phyloP scores from a whole-genome alignment of 2,797 vertebrate species.

The Labeo calbasu region DNA sequence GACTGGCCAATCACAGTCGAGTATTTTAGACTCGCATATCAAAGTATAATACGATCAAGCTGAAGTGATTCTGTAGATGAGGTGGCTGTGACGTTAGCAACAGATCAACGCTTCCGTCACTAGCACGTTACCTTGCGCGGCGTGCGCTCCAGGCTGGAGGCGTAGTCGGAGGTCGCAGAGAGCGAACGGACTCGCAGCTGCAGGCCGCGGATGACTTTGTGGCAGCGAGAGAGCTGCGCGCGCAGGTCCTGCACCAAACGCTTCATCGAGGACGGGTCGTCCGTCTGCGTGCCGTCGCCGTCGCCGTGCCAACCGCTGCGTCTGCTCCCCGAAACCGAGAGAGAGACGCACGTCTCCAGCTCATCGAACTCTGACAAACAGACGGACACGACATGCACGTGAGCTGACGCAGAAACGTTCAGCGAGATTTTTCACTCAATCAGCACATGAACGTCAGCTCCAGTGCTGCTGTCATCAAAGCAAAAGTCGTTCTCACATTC shows the following conservation, averaged over 20 bases:
- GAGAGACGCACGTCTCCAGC: conserved; percentile 78
- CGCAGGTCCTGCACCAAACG: conserved; percentile 86
- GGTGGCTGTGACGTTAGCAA: background rate
- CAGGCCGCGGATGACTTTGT: conserved; percentile 88
- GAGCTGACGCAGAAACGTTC: background rate
- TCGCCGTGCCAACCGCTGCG: conserved; percentile 62
- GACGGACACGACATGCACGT: background rate
- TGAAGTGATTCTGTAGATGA: background rate
- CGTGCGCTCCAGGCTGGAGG: conserved; percentile 85
- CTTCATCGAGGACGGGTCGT: conserved; percentile 68
- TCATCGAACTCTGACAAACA: conserved; percentile 88
- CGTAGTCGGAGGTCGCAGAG: conserved; percentile 89
- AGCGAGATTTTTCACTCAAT: background rate
- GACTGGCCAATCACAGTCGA: background rate
- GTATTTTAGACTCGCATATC: background rate
- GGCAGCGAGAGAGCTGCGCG: conserved; percentile 84
- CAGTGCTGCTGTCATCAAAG: background rate
- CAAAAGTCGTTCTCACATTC: background rate
- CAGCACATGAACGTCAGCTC: background rate
- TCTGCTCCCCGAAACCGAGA: conserved; percentile 66
- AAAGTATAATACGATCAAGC: background rate
- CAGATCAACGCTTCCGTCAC: background rate
- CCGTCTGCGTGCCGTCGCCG: conserved; percentile 54
- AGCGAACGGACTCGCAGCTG: conserved; percentile 86
- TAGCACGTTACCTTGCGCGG: conserved; percentile 74